These are phyloP conservation scores for Lacanobia wlatinum DNA, from an alignment of 2,888 invertebrate species.

Conservation along the genomic window DNA sequence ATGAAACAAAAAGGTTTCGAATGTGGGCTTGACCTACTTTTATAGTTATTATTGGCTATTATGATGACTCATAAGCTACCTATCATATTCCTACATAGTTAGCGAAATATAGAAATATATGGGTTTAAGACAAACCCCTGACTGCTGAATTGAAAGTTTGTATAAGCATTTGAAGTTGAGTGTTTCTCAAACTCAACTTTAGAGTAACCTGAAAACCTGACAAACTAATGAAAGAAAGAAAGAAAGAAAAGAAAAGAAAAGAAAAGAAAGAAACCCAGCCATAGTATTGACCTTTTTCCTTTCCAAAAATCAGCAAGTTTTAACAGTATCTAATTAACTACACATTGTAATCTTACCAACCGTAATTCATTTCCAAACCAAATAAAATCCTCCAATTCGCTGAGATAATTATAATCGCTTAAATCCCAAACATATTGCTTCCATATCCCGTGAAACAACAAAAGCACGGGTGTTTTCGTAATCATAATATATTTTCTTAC, in stretches of 20 bases:
- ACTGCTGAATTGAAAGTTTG: too few species aligned
- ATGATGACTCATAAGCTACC: background rate
- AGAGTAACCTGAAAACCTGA: too few species aligned
- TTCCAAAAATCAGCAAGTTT: too few species aligned
- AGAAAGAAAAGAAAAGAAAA: too few species aligned
- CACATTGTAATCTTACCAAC: background rate
- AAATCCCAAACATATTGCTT: slow-evolving; percentile 20
- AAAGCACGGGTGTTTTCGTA: slow-evolving; percentile 44
- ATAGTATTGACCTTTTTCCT: too few species aligned
- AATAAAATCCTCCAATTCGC: background rate
- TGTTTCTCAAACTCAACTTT: background rate
- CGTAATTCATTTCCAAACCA: background rate
- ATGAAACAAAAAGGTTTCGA: slow-evolving; percentile 3
- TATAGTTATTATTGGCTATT: slow-evolving; percentile 10
- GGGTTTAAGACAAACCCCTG: background rate
- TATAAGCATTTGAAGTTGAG: background rate
- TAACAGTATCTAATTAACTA: too few species aligned
- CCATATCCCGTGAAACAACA: slow-evolving; percentile 34
- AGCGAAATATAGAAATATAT: background rate
- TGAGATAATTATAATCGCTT: slow-evolving; percentile 14
- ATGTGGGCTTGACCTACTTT: slow-evolving; percentile 25
- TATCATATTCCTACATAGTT: background rate
- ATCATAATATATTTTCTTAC: slow-evolving; percentile 66
- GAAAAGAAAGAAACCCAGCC: too few species aligned
- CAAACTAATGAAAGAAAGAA: too few species aligned